phyloP scores from a whole-genome alignment of 2,888 invertebrate species.

The Oligia strigilis region DNA sequence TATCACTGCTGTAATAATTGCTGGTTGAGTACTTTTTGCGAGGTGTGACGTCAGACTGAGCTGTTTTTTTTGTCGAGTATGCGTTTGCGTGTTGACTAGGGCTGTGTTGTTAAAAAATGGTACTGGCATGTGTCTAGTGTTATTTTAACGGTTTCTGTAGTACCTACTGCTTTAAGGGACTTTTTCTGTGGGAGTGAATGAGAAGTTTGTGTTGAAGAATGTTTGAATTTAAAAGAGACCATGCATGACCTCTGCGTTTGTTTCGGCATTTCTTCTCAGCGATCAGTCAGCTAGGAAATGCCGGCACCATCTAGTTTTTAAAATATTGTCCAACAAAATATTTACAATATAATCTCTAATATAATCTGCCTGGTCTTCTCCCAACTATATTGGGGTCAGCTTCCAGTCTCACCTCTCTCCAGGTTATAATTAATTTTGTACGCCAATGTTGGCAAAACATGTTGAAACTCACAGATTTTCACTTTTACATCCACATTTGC shows the following conservation, averaged over 20 bases:
- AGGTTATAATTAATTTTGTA: too few relatives aligned
- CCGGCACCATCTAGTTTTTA: not conserved
- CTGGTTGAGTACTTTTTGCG: conserved; percentile 33
- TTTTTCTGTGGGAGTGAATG: not conserved
- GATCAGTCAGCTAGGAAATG: too few relatives aligned
- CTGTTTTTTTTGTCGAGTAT: not conserved
- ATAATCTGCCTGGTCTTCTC: too few relatives aligned
- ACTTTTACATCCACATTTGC: too few relatives aligned
- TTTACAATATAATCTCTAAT: too few relatives aligned
- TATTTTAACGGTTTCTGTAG: conserved; percentile 18
- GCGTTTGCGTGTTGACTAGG: conserved; percentile 11
- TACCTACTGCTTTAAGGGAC: not conserved
- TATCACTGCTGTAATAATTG: conserved; percentile 51
- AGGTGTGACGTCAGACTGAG: conserved; percentile 19
- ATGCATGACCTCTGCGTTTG: too few relatives aligned
- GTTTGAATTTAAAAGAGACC: too few relatives aligned
- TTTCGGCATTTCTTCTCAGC: too few relatives aligned
- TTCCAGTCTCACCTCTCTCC: too few relatives aligned
- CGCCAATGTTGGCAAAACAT: too few relatives aligned
- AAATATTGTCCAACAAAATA: not conserved
- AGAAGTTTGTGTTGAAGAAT: not conserved
- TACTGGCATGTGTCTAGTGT: not conserved
- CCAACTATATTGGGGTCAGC: too few relatives aligned
- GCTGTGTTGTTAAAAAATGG: conserved; percentile 1
- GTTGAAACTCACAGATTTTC: too few relatives aligned